phyloP scores from a whole-genome alignment of 2,888 invertebrate species.

The Marronus borbonicus region DNA sequence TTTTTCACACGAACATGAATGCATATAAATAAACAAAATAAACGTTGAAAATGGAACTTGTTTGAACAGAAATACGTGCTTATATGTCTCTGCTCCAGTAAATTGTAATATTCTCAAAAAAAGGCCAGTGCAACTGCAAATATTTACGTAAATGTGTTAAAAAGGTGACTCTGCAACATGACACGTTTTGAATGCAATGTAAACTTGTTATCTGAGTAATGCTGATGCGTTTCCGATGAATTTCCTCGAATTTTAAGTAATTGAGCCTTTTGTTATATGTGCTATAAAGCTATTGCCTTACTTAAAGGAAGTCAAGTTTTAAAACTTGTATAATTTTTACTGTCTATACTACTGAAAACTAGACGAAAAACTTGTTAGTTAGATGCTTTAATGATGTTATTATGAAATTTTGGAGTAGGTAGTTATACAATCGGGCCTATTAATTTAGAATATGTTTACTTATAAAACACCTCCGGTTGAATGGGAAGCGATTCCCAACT shows the following conservation, averaged over 20 bases:
- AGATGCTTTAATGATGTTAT: too few species aligned
- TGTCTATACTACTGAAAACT: too few species aligned
- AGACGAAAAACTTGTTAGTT: too few species aligned
- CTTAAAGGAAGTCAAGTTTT: too few species aligned
- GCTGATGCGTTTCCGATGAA: not conserved
- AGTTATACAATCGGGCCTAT: too few species aligned
- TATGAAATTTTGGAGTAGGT: too few species aligned
- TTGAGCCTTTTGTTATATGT: too few species aligned
- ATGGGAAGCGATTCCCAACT: too few species aligned
- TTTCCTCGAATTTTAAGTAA: constrained; percentile 4
- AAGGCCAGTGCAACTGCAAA: constrained; percentile 21
- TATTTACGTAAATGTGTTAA: constrained; percentile 32
- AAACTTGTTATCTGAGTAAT: constrained; percentile 7
- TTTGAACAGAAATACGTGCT: not conserved
- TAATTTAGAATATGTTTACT: too few species aligned
- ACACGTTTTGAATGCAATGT: constrained; percentile 22
- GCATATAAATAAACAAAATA: not conserved
- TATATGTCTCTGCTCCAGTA: not conserved
- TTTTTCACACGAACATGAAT: not conserved
- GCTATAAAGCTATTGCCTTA: too few species aligned
- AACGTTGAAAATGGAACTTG: not conserved
- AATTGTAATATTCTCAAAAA: constrained; percentile 9
- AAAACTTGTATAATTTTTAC: too few species aligned
- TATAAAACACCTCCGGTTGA: too few species aligned
- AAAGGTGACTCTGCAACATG: not conserved